Base-by-base conservation (phyloP, 2,797 vertebrate genomes). In the Threskiornis aethiopicus region DNA sequence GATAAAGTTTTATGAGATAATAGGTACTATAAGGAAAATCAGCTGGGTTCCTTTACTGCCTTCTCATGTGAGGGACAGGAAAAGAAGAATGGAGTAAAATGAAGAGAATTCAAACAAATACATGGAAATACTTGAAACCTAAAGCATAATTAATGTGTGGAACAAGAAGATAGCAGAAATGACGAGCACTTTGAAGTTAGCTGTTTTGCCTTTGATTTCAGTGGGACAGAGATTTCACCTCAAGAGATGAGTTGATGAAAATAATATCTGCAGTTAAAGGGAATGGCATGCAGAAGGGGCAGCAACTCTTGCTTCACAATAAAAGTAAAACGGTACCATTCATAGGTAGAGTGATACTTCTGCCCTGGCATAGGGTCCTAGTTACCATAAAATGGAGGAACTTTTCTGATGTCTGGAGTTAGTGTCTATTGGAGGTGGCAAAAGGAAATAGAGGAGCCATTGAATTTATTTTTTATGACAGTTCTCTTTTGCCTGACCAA, bases 21-120 rank as follows among this genome's bases (percentile, higher is more conserved):
- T 65, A 77, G 35, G 11, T 76, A 62, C 39, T 92, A 10, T 37
- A 72, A 47, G 69, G 25, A 75, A 85, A 77, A 65, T 71, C 52
- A 62, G 39, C 22, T 75, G 78, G 11, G 31, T 87, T 93, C 90
- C 69, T 75, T 83, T 72, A 39, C 31, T 84, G 65, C 46, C 46
- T 67, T 83, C 39, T 83, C 20, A 8, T 41, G 20, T 61, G 35
- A 88, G 46, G 51, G 58, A 72, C 25, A 49, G 49, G 61, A 91
- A 87, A 80, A 86, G 52, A 81, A 87, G 44, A 84, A 90, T 87
- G 77, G 59, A 69, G 44, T 90, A 87, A 93, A 95, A 89, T 39
- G 7, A 86, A 71, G 39, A 42, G 22, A 24, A 5, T 85, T 93
- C 76, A 92, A 81, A 87, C 49, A 90, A 84, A 69, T 75, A 69